These are phyloP conservation scores for Corydoras maculifer DNA, from an alignment of 2,113 vertebrate genomes.

Conservation along the genomic window DNA sequence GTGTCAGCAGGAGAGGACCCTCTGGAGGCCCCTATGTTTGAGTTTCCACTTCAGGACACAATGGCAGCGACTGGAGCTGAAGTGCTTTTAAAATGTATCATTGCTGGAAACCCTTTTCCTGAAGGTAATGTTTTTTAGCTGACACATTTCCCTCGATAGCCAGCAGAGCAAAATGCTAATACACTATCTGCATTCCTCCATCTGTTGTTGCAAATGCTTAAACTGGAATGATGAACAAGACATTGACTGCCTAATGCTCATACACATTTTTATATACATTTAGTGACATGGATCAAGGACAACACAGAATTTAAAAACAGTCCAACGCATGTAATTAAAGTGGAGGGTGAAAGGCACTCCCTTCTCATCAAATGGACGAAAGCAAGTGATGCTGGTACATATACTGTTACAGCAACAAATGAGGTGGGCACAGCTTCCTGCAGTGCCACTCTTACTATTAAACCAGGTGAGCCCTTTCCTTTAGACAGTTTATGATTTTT, in stretches of 20 bases:
- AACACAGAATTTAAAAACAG: conserved; percentile 58
- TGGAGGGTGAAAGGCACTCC: conserved; percentile 85
- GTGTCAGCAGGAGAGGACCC: conserved; percentile 93
- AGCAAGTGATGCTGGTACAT: conserved; percentile 75
- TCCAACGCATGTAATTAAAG: conserved; percentile 71
- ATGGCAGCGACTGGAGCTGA: conserved; percentile 72
- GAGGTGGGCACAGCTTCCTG: conserved; percentile 80
- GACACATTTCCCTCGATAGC: not conserved
- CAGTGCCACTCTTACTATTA: conserved; percentile 75
- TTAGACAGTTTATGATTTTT: not conserved
- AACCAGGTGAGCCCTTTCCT: conserved; percentile 66
- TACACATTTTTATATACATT: not conserved
- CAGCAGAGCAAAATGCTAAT: not conserved
- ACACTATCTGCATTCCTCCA: too few relatives aligned
- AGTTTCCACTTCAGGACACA: conserved; percentile 80
- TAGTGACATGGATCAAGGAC: conserved; percentile 76
- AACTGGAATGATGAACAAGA: too few relatives aligned
- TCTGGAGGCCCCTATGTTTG: conserved; percentile 88
- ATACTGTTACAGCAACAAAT: conserved; percentile 78
- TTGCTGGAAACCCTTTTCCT: conserved; percentile 81
- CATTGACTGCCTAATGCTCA: too few relatives aligned
- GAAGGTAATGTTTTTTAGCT: conserved; percentile 68
- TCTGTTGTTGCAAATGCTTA: too few relatives aligned
- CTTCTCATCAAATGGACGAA: conserved; percentile 77
- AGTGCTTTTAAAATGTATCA: conserved; percentile 83